Conservation (phyloP, 2,113 vertebrate species). For the Glaucomys volans region DNA sequence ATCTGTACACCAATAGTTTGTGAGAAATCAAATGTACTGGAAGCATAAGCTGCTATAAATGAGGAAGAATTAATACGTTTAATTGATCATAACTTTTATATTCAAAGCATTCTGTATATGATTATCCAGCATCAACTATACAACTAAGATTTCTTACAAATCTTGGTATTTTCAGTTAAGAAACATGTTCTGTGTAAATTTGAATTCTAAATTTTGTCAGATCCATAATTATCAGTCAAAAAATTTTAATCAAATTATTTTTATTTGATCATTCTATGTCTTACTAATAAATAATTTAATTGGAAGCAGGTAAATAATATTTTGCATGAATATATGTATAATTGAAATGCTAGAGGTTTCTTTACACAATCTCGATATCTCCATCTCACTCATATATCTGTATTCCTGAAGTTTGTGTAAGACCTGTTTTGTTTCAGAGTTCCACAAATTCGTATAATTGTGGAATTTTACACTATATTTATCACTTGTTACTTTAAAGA, state of each 20-base stretch:
- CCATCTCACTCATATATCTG: not conserved
- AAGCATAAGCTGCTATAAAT: not conserved
- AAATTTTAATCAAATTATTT: not conserved
- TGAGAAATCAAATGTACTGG: not conserved
- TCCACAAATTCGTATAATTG: not conserved
- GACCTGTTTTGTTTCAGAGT: not conserved
- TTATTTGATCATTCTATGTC: not conserved
- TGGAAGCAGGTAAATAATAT: not conserved
- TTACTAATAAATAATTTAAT: not conserved
- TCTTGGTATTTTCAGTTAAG: not conserved
- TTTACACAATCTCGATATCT: not conserved
- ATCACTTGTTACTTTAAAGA: not conserved
- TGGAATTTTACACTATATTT: not conserved
- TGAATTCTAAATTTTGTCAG: conserved; percentile 32
- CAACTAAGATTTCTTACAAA: conserved; percentile 25
- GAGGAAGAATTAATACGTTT: conserved; percentile 13
- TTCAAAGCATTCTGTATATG: conserved; percentile 20
- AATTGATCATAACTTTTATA: not conserved
- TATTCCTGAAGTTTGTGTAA: not conserved
- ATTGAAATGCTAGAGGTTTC: not conserved
- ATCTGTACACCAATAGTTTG: not conserved
- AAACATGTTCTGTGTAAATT: conserved; percentile 3
- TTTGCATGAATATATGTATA: not conserved
- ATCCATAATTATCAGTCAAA: not conserved
- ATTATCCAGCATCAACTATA: conserved; percentile 31